These are phyloP conservation scores for Fukomys damarensis DNA, from an alignment of 2,113 vertebrate genomes.

Conservation along the genomic window DNA sequence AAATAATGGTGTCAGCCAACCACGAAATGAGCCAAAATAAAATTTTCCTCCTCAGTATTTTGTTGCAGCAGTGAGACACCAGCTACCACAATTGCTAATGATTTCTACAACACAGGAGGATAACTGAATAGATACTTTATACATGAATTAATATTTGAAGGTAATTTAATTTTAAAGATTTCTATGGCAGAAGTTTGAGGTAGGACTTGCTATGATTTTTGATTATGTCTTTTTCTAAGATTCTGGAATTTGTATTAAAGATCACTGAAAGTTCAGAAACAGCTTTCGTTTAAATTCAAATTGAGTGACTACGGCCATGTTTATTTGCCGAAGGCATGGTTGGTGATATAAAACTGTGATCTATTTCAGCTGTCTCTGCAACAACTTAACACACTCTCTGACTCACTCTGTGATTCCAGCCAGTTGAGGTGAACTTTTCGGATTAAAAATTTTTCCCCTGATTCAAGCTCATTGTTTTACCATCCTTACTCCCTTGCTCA, in stretches of 20 bases:
- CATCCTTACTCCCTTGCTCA: slow-evolving; percentile 43
- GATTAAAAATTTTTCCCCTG: neutral
- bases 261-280: slow-evolving; percentile 52
- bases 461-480: slow-evolving; percentile 34
- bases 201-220: neutral
- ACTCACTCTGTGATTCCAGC: slow-evolving; percentile 55
- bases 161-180: slow-evolving; percentile 25
- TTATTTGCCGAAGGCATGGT: slow-evolving; percentile 56
- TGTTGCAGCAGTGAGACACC: neutral
- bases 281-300: slow-evolving; percentile 52
- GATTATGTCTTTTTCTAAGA: neutral
- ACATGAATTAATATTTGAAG: neutral
- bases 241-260: slow-evolving; percentile 59
- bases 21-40: neutral
- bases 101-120: neutral
- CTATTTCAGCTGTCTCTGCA: slow-evolving; percentile 13
- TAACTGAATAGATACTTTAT: neutral
- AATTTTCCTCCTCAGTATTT: neutral
- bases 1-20: neutral
- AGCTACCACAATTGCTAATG: neutral
- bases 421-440: slow-evolving; percentile 52
- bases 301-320: slow-evolving; percentile 19
- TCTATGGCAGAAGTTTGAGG: neutral
- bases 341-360: slow-evolving; percentile 57
- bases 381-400: slow-evolving; percentile 51